These are phyloP conservation scores for Cichlasoma orientale DNA, from an alignment of 2,797 vertebrate genomes.

Conservation along the genomic window DNA sequence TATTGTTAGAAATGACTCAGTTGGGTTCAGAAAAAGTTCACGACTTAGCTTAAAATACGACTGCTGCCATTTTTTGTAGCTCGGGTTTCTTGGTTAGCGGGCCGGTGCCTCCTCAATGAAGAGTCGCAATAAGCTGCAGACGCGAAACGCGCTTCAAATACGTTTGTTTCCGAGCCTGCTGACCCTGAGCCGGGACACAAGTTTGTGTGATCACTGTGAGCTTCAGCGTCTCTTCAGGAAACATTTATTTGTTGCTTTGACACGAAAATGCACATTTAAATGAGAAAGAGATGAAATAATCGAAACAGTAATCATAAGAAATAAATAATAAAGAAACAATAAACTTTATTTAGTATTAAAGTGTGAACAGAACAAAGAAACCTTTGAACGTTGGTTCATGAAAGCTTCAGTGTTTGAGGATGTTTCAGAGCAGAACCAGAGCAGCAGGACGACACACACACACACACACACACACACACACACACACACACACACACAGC, in stretches of 20 bases:
- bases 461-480: background rate
- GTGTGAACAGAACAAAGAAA: background rate
- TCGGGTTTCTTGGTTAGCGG: accelerated
- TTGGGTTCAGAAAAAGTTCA: accelerated
- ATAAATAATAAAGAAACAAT: background rate
- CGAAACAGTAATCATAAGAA: background rate
- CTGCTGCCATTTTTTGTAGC: accelerated
- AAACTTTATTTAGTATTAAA: background rate
- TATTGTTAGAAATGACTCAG: background rate
- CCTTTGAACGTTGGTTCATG: background rate
- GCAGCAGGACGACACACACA: background rate
- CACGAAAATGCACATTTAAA: background rate
- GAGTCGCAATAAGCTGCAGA: too few relatives aligned
- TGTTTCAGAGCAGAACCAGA: background rate
- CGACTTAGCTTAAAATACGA: accelerated
- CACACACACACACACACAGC: too few relatives aligned
- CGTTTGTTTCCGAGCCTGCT: too few relatives aligned
- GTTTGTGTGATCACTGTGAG: background rate
- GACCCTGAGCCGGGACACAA: too few relatives aligned
- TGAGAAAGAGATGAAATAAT: background rate
- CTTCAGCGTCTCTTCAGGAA: background rate
- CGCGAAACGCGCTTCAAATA: too few relatives aligned
- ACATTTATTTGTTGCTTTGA: background rate
- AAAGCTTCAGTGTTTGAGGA: background rate
- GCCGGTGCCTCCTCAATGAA: too few relatives aligned